Base-by-base conservation (phyloP, 1,140 invertebrate species). In the Augochlora pura region DNA sequence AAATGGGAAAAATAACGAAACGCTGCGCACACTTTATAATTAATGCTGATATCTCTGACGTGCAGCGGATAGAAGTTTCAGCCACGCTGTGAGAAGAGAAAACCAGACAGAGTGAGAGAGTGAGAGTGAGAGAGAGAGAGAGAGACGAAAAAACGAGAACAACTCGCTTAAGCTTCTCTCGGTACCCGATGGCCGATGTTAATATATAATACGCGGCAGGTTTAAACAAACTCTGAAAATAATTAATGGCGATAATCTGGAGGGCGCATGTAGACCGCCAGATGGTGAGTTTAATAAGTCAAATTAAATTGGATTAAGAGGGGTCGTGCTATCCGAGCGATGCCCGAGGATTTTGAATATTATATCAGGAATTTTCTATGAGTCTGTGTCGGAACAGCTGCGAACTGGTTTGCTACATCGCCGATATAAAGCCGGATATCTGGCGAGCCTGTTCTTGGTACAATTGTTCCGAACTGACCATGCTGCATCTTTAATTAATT, bases 261-360 rank as follows among this genome's bases (percentile, higher is more conserved):
- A 23, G 39, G 57, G 76, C 10, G 63, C 73, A 23, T 84, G 82
- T 84, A 84, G 72, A 70, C 60, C 77, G 73, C 82, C 87, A 88
- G 87, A 85, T 88, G 87, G 84, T 42, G 79, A 88, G 74, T 88
- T 88, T 88, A 88, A 88, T 88, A 88, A 88, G 84, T 88, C 87
- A 87, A 87, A 88, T 88, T 86, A 88, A 87, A 88, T 87, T 88
- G 83, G 60, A 84, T 85, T 85, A 85, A 84, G 83, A 85, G 73
- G 73, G 63, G 66, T 70, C 63, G 72, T 71, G 63, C 81, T 64
- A 38, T 80, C 27, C 68, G 73, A 60, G 65, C 72, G 63, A 84
- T 84, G 54, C 75, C 64, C 68, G 68, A 85, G 78, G 70, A 85
- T 85, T 85, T 85, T 84, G 77, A 84, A 81, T 84, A 81, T 85